A percentile compares a stretch with the other conserved stretches of the same genome.
phyloP scores from a whole-genome alignment of 1,140 invertebrate genomes.

The Zaprionus kolodkinae region DNA sequence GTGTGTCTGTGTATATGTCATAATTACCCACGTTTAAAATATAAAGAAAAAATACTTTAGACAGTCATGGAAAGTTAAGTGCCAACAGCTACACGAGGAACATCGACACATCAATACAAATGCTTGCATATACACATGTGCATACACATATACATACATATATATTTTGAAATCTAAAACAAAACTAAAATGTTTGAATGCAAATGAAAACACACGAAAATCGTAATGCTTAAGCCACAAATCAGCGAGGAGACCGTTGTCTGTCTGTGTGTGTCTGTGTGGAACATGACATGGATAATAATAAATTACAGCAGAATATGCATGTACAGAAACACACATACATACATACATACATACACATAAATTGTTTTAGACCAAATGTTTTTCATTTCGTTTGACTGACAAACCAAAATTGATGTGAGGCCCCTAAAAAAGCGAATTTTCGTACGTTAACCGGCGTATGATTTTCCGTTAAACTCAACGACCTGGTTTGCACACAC shows the following conservation, averaged over 20 bases:
- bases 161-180: slow-evolving; percentile 60
- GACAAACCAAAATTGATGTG: slow-evolving; percentile 44
- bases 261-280: slow-evolving; percentile 12
- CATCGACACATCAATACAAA: background rate
- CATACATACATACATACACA: background rate
- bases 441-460: slow-evolving; percentile 44
- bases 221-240: slow-evolving; percentile 39
- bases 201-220: slow-evolving; percentile 53
- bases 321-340: slow-evolving; percentile 4
- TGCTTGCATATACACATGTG: background rate
- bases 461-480: slow-evolving; percentile 7
- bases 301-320: slow-evolving; percentile 61
- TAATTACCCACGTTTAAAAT: slow-evolving; percentile 66
- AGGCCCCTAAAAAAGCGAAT: slow-evolving; percentile 37
- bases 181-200: slow-evolving; percentile 49
- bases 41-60: slow-evolving; percentile 58
- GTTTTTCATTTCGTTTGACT: slow-evolving; percentile 44
- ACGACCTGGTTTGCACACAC: slow-evolving; percentile 5
- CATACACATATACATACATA: background rate
- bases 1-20: slow-evolving; percentile 29
- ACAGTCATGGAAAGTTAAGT: slow-evolving; percentile 78
- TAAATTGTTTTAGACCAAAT: slow-evolving; percentile 29
- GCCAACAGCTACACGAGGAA: slow-evolving; percentile 67
- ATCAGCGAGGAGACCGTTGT: slow-evolving; percentile 28
- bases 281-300: slow-evolving; percentile 62